A percentile compares a stretch with the other conserved stretches of the same genome.
Conservation (phyloP, 2,797 vertebrate species). For the Taenioides sp. region DNA sequence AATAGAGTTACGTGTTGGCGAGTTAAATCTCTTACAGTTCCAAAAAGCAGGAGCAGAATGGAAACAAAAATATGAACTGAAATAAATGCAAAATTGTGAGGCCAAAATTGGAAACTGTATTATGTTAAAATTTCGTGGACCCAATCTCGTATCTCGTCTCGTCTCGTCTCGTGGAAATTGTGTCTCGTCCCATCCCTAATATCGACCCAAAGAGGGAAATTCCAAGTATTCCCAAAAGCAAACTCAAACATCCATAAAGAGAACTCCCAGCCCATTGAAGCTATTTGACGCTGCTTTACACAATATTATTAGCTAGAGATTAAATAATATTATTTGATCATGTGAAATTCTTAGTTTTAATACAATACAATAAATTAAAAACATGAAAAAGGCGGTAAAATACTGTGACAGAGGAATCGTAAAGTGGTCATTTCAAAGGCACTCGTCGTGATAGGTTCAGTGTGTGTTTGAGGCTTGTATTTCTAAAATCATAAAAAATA, state of each 20-base stretch:
- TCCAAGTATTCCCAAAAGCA: constrained; percentile 46
- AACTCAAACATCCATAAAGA: constrained; percentile 43
- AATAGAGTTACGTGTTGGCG: no score
- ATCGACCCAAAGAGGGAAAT: constrained; percentile 14
- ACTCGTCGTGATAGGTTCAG: constrained; percentile 86
- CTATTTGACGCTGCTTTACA: constrained; percentile 43
- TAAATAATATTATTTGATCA: constrained; percentile 74
- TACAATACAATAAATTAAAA: constrained; percentile 62
- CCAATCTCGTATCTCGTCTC: no score
- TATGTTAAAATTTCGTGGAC: no score
- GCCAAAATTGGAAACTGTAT: no score
- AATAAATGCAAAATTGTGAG: no score
- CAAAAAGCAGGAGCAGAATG: no score
- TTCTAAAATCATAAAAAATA: constrained; percentile 50
- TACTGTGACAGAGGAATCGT: constrained; percentile 67
- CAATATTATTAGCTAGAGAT: constrained; percentile 64
- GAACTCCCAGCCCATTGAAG: constrained; percentile 26
- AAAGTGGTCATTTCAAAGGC: constrained; percentile 95
- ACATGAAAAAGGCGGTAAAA: constrained; percentile 62
- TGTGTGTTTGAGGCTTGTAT: constrained; percentile 53
- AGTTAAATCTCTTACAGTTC: no score
- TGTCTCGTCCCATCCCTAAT: no score
- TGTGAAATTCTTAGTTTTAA: constrained; percentile 67
- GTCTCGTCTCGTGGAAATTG: no score
- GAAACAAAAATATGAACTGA: no score